Evolutionary conservation across 2,113 vertebrate species (phyloP).

Genomic region (Ranitomeya variabilis): DNA sequence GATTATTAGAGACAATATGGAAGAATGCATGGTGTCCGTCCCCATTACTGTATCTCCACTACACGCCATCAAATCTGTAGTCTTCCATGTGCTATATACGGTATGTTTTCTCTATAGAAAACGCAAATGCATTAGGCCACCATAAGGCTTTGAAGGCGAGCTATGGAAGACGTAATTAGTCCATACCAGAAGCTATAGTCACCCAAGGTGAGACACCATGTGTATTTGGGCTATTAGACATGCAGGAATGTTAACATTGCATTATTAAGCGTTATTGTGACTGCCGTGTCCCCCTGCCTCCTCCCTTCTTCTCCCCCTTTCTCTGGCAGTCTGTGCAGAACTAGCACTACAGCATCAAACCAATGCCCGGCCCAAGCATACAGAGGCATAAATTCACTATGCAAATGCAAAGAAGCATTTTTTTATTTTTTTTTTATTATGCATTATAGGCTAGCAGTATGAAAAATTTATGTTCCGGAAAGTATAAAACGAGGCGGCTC

Average conservation of each 20-base stretch:
- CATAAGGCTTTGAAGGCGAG: slow-evolving; percentile 58
- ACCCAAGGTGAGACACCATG: slow-evolving; percentile 58
- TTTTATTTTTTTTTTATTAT: background rate
- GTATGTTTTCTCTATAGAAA: slow-evolving; percentile 36
- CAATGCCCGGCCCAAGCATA: slow-evolving; percentile 69
- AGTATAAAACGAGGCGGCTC: background rate
- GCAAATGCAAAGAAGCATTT: background rate
- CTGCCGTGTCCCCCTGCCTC: slow-evolving; percentile 70
- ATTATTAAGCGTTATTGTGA: slow-evolving; percentile 89
- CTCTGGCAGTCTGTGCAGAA: slow-evolving; percentile 63
- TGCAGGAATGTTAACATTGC: slow-evolving; percentile 92
- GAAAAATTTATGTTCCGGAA: background rate
- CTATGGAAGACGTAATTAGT: slow-evolving; percentile 66
- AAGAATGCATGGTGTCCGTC: slow-evolving; percentile 18
- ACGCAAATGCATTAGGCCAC: slow-evolving; percentile 45
- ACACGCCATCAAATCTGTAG: slow-evolving; percentile 30
- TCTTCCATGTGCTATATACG: slow-evolving; percentile 13
- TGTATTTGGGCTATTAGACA: slow-evolving; percentile 83
- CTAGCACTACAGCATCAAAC: slow-evolving; percentile 75
- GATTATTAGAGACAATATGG: slow-evolving; percentile 4
- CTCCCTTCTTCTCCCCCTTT: slow-evolving; percentile 50
- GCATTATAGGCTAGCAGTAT: background rate
- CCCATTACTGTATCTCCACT: slow-evolving; percentile 34
- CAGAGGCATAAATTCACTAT: slow-evolving; percentile 56
- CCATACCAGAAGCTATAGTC: slow-evolving; percentile 61